These are phyloP conservation scores for Darevskia nairensis DNA, from an alignment of 2,797 vertebrate species.

Conservation along the genomic window DNA sequence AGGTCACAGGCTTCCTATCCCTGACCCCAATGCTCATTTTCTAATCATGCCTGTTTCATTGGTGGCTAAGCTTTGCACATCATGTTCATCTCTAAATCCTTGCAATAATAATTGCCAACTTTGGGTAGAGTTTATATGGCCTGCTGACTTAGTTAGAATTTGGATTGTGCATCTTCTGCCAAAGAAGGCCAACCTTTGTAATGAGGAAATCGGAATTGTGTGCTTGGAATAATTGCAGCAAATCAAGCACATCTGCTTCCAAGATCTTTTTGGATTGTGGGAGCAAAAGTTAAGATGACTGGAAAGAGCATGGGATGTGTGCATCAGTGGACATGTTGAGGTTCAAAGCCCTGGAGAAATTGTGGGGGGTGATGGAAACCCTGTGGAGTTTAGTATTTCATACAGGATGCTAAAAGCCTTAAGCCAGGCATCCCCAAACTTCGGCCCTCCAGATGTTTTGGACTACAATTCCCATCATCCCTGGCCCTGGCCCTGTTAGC, in stretches of 20 bases:
- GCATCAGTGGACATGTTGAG: background rate
- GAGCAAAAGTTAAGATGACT: background rate
- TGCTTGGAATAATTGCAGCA: slow-evolving; percentile 3
- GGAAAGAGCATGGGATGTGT: background rate
- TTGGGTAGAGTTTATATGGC: background rate
- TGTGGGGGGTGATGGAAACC: background rate
- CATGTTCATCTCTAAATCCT: background rate
- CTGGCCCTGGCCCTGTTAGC: no score
- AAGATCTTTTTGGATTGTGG: background rate
- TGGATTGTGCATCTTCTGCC: slow-evolving; percentile 2
- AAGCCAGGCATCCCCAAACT: no score
- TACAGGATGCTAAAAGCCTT: no score
- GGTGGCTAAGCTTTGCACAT: background rate
- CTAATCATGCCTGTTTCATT: background rate
- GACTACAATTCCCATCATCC: no score
- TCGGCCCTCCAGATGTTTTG: no score
- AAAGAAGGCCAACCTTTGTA: slow-evolving; percentile 1
- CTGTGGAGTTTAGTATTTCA: background rate
- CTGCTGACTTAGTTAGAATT: background rate
- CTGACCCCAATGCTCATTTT: background rate
- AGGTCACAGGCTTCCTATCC: no score
- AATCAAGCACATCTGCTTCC: slow-evolving; percentile 16
- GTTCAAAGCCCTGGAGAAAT: background rate
- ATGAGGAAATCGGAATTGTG: background rate
- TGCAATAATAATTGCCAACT: background rate